Percentiles rank a stretch among this genome's conserved stretches.
These are phyloP conservation scores for Caenorhabditis brenneri DNA, from an alignment of 1,140 invertebrate species.

Conservation along the genomic window DNA sequence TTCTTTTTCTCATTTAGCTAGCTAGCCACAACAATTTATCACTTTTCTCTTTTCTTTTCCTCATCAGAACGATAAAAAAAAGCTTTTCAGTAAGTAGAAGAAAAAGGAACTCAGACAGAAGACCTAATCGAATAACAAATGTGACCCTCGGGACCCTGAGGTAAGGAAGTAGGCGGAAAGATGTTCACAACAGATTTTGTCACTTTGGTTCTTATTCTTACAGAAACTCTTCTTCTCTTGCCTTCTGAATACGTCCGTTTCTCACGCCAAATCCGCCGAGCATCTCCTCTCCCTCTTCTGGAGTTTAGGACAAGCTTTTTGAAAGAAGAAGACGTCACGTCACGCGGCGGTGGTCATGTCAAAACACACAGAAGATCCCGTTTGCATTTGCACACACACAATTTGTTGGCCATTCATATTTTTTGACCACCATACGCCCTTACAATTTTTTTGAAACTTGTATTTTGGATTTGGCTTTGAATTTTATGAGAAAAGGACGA, in stretches of 20 bases:
- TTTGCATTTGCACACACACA: background rate
- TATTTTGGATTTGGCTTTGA: background rate
- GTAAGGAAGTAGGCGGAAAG: background rate
- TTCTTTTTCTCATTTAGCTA: background rate
- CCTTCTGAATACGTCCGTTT: background rate
- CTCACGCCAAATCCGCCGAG: slow-evolving; percentile 1
- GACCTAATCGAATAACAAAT: slow-evolving; percentile 28
- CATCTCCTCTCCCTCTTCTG: background rate
- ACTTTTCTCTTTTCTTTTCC: background rate
- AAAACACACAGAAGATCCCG: background rate
- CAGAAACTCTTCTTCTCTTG: background rate
- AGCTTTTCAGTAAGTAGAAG: background rate
- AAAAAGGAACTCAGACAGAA: background rate
- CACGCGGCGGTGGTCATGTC: background rate
- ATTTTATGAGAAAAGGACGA: background rate
- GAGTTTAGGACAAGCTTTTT: background rate
- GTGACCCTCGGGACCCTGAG: background rate
- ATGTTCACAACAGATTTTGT: slow-evolving; percentile 26
- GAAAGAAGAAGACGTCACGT: background rate
- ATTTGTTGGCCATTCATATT: slow-evolving; percentile 21
- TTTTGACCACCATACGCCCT: background rate
- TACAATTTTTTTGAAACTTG: too few species aligned
- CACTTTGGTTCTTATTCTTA: background rate
- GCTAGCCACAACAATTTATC: background rate
- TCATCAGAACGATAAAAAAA: background rate